Evolutionary conservation across 2,888 invertebrate species (phyloP).

Genomic region (Synergus japonicus): DNA sequence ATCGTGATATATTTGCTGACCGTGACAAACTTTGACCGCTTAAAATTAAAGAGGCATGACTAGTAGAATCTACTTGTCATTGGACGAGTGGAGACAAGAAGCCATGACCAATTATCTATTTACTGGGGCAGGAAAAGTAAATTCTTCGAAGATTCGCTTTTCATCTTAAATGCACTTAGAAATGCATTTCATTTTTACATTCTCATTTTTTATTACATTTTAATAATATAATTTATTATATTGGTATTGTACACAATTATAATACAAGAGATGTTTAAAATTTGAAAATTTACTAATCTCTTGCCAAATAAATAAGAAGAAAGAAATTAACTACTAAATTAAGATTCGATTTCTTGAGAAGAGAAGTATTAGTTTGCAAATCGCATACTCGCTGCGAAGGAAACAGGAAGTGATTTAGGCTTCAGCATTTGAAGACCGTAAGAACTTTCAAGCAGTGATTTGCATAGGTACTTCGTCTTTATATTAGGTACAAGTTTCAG

Average conservation of each 20-base stretch:
- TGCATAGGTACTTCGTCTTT: not conserved
- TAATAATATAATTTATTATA: no score
- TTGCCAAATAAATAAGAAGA: not conserved
- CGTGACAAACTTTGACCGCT: slow-evolving; percentile 21
- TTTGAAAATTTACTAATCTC: not conserved
- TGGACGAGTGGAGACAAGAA: slow-evolving; percentile 24
- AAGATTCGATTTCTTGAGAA: slow-evolving; percentile 2
- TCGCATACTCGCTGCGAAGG: not conserved
- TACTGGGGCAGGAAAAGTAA: slow-evolving; percentile 26
- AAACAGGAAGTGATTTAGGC: slow-evolving; percentile 30
- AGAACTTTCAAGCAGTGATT: slow-evolving; percentile 8
- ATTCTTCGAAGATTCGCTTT: slow-evolving; percentile 33
- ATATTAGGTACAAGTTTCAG: no score
- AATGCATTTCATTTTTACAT: slow-evolving; percentile 28
- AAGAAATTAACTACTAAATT: not conserved
- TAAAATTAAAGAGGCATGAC: slow-evolving; percentile 37
- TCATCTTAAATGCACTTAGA: not conserved
- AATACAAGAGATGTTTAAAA: not conserved
- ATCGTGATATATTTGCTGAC: slow-evolving; percentile 12
- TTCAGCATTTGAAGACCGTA: slow-evolving; percentile 4
- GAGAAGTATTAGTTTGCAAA: slow-evolving; percentile 29
- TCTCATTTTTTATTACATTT: not conserved
- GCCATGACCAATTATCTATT: slow-evolving; percentile 31
- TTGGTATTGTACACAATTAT: no score
- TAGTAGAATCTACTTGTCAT: slow-evolving; percentile 32